Evolutionary conservation across 2,113 vertebrate species (phyloP), one percentile per base, ranked within the genome.

Genomic region (Taurulus bubalis): DNA sequence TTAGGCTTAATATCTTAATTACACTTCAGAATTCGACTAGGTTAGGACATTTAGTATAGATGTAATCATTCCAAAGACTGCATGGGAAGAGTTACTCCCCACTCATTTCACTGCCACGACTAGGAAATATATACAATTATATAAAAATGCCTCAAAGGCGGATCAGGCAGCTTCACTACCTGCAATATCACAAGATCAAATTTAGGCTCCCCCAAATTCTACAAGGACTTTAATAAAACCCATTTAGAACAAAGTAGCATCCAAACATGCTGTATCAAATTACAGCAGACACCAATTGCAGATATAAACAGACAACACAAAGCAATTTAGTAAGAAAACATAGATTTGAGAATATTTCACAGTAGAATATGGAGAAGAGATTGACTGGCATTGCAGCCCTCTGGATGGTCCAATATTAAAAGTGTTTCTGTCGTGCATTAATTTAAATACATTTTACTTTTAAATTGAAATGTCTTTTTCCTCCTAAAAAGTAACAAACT

Each of bases 221-320:
- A 66, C 62, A 16, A 22, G 74, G 20, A 63, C 58, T 42, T 32
- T 15, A 28, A 49, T 2, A 38, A 55, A 65, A 55, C 55, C 47
- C 51, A 59, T 59, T 77, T 24, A 34, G 22, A 28, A 34, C 51
- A 34, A 20, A 40, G 24, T 45, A 77, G 53, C 4, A 32, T 18
- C 15, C 62, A 66, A 75, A 75, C 10, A 18, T 49, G n/a, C 30
- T 24, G 11, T 7, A 24, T 12, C n/a, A 75, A 38, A 65, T 75
- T 51, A 75, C 9, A 20, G 34, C 10, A 24, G 24, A 47, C 28
- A 24, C 12, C 20, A 49, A 34, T 73, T 73, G 16, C 22, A 36
- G 20, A 32, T 63, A 26, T 16, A 62, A 49, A 63, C 8, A 51
- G 22, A 64, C 7, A 64, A 4, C 9, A 12, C 42, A 51, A 45